Conservation (phyloP, 2,888 invertebrate genomes). For the Eurois occulta region DNA sequence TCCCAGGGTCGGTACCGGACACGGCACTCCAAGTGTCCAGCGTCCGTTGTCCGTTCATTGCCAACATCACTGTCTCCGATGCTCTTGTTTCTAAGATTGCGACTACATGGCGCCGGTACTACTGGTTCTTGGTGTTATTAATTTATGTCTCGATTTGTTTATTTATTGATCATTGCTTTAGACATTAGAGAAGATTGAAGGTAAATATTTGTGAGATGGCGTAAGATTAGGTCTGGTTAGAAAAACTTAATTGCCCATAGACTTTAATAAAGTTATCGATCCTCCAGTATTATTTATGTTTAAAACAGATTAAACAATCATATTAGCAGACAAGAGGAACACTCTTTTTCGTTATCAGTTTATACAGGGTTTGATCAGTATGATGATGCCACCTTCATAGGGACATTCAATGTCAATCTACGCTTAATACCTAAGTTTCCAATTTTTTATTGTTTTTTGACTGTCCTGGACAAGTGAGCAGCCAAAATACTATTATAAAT, state of each 20-base stretch:
- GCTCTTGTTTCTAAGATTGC: conserved; percentile 79
- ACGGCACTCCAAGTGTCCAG: conserved; percentile 78
- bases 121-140: conserved; percentile 40
- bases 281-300: neutral
- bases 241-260: neutral
- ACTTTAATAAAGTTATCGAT: neutral
- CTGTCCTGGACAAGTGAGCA: no score
- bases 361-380: no score
- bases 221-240: neutral
- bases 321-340: neutral
- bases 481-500: no score
- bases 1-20: conserved; percentile 81
- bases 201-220: neutral
- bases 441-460: no score
- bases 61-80: conserved; percentile 80
- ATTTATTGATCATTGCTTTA: neutral
- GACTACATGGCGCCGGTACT: conserved; percentile 69
- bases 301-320: neutral
- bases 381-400: no score
- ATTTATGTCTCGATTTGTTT: conserved; percentile 24
- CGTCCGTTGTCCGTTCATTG: conserved; percentile 77
- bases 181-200: neutral
- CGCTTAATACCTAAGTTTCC: no score
- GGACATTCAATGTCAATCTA: no score
- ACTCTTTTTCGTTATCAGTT: no score